Base-by-base conservation (phyloP, 2,113 vertebrate genomes). In the Erpornis zantholeuca region DNA sequence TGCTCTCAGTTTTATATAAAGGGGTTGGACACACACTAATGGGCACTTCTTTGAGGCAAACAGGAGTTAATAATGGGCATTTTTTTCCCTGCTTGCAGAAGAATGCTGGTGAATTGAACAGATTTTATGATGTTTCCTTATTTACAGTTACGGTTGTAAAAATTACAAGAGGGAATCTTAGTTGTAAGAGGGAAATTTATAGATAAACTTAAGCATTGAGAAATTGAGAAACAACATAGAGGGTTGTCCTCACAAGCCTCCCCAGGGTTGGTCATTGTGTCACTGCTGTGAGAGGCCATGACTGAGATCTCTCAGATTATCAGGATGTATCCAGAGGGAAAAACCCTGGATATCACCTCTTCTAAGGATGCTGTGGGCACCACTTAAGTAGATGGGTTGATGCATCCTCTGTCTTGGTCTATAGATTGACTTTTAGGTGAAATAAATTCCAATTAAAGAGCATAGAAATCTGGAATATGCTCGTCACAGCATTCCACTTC, bases 371-470 rank as follows among this genome's bases (percentile, higher is more conserved):
- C 3, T 2, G 7, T 22, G 27, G 31, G 21, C 65, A 85, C 23
- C 24, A 4, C 15, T 10, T 14, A 4, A 15, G 7, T 3, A 18
- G 49, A 13, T 22, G 16, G 6, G 33, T 1, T 28, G n/a, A 18
- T 61, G n/a, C 31, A 40, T 42, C 44, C 18, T 69, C 44, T 69
- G 11, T 28, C 64, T 52, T n/a, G 28, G 11, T 18, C 72, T 28
- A 5, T 6, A 50, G 20, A 20, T 27, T 53, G 50, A 44, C 63
- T 49, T 42, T 65, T 19, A 59, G 22, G 27, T 24, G 21, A 14
- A 27, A 50, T 44, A 56, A 79, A 71, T 68, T 59, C 52, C 65
- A 65, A 12, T 15, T 38, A 57, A 81, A 60, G 27, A 6, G 19
- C 23, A 33, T 13, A 27, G 65, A 90, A 92, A 54, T 29, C 44